Base-by-base conservation (phyloP, 2,797 vertebrate genomes). In the Crax fasciolata region DNA sequence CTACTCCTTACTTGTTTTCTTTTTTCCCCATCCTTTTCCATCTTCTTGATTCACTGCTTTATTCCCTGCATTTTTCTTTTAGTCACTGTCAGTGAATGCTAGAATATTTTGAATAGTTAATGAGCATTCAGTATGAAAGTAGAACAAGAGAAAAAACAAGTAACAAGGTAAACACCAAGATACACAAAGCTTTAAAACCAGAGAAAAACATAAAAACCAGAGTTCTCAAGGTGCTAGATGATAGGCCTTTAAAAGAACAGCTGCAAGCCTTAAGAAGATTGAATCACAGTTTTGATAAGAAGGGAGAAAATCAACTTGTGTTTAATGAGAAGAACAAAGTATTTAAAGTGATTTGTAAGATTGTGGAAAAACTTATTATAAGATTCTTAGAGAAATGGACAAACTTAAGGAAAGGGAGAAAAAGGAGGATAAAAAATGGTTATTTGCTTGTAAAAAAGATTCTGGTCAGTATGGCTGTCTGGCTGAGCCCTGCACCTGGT, bases 1-100 rank as follows among this genome's bases (percentile, higher is more conserved):
- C 4, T 30, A 12, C 4, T 2, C 4, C 25, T 87, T 49, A 21
- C 5, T 51, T 54, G 2, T 0, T 23, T 71, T 4, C 9, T 49
- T 24, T 54, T 28, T 49, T 48, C 24, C 20, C 6, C 10, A 75
- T 1, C 3, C 14, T 48, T 2, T 28, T 25, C 71, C 9, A 38
- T 59, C 48, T 59, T 6, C 25, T 54, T 54, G 24, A 2, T 52
- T 72, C 19, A 16, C 19, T 73, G 17, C 3, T 39, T 73, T 63
- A 20, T 58, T 84, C 5, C 19, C 17, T 68, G 68, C 11, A 3
- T 30, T 52, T 27, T 10, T n/a, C 5, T 84, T 68, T 55, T 43
- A 63, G 41, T 43, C 39, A 63, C 18, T 63, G 27, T 17, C 27
- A 43, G 41, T 43, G 27, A 43, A 28, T 30, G 27, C 43, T 30